These are phyloP conservation scores for Blastobasis adustella DNA, from an alignment of 2,888 invertebrate species.

Conservation along the genomic window DNA sequence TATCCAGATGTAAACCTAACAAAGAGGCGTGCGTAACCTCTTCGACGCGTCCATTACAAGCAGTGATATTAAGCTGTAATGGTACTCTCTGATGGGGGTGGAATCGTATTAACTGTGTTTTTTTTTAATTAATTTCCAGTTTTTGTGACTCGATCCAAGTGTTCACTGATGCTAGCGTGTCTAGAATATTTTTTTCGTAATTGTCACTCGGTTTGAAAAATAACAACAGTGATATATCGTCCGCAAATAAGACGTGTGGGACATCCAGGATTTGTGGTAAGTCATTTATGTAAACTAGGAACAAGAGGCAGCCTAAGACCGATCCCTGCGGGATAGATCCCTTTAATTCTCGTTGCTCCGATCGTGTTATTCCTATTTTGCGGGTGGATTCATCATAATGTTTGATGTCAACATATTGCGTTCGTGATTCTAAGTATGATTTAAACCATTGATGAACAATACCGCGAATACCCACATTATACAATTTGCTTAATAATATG, in stretches of 20 bases:
- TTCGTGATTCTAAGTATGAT: conserved; percentile 8
- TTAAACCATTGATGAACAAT: conserved; percentile 7
- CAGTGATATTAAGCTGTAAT: neutral
- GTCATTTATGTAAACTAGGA: too few relatives aligned
- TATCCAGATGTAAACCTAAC: conserved; percentile 1
- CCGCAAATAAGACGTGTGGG: too few relatives aligned
- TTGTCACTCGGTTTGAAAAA: neutral
- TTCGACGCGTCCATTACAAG: neutral
- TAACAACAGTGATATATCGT: conserved; percentile 1
- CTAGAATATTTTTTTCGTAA: neutral
- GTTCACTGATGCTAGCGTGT: neutral
- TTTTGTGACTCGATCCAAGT: conserved; percentile 1
- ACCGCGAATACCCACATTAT: neutral
- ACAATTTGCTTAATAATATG: conserved; percentile 6
- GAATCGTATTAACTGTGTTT: conserved; percentile 2
- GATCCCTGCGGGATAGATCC: neutral
- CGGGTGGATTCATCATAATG: neutral
- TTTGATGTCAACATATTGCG: neutral
- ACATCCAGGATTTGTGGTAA: too few relatives aligned
- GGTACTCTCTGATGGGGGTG: neutral
- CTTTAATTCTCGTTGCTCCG: neutral
- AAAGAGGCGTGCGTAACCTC: neutral
- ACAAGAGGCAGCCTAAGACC: too few relatives aligned
- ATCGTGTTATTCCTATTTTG: conserved; percentile 2
- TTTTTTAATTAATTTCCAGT: conserved; percentile 1